Base-by-base conservation (phyloP, 2,888 invertebrate genomes). In the Morinoia aosen region DNA sequence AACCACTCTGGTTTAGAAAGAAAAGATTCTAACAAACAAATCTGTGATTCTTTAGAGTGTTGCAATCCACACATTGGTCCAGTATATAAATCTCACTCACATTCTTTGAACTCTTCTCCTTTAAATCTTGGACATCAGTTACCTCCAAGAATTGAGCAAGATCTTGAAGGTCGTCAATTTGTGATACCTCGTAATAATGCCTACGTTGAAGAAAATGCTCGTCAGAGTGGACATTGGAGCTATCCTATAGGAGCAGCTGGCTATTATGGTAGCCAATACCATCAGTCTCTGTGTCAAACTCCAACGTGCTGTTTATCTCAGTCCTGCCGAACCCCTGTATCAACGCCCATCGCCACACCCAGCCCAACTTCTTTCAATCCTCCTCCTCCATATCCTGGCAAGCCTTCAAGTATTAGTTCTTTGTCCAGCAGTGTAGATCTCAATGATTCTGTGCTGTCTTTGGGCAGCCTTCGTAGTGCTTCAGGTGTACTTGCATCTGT, bases 101-200 rank as follows among this genome's bases (percentile, higher is more conserved):
- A 64, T 64, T 95, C 95, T 5, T 64, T 95, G 61, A 95, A 95
- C 40, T 95, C 95, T 61, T 95, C 95, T n/a, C 58, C 64, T 16
- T 33, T 93, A 57, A 95, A 95, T 58, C 64, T 95, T 25, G 58
- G 58, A 8, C 90, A 93, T 93, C 95, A 95, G 64, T 96, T 96
- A 56, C 96, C 96, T 25, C 96, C 96, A 57, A 95, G 96, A 40
- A 96, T 96, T 95, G 96, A 96, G 95, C 96, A 96, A 93, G 96
- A 96, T 93, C 95, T 96, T 48, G 96, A 96, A 95, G 96, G 96
- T 14, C 96, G 96, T 33, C 96, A 96, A 40, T 96, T 96, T 96
- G 95, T 96, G n/a, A 96, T 96, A 95, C 96, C 96, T 25, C 95
- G 96, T 95, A 96, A 96, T 58, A 96, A 96, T 95, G 96, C 96